Evolutionary conservation across 1,140 invertebrate genomes (phyloP).

Genomic region (Zaprionus africanus): DNA sequence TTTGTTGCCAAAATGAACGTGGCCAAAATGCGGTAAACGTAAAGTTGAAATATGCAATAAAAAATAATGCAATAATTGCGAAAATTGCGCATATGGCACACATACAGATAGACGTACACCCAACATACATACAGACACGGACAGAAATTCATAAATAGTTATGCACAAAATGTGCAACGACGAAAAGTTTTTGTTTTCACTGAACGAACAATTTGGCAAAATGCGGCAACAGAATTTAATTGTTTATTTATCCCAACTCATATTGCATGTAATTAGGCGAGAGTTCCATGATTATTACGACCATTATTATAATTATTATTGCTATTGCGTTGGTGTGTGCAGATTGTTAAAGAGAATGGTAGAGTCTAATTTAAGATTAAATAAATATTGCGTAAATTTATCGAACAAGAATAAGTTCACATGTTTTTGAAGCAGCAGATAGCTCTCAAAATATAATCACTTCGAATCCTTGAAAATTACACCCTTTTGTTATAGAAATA

Average conservation of each 20-base stretch:
- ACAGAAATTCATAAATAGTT: constrained; percentile 2
- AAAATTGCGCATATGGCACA: constrained; percentile 59
- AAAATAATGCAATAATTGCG: constrained; percentile 73
- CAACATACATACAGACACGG: neutral
- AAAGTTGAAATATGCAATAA: constrained; percentile 77
- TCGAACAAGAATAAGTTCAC: neutral
- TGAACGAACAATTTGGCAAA: constrained; percentile 12
- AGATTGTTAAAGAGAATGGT: neutral
- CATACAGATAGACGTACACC: constrained; percentile 15
- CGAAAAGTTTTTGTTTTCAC: constrained; percentile 28
- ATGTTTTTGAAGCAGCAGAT: neutral
- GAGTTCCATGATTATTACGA: constrained; percentile 14
- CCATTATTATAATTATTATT: constrained; percentile 11
- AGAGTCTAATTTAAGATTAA: neutral
- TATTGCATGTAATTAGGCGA: constrained; percentile 10
- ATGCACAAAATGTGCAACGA: neutral
- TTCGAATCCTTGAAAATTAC: neutral
- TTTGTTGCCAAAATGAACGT: constrained; percentile 73
- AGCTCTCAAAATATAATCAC: neutral
- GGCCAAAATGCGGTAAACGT: constrained; percentile 77
- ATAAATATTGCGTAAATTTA: neutral
- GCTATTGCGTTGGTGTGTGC: neutral
- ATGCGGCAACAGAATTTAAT: constrained; percentile 19
- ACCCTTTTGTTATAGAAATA: neutral
- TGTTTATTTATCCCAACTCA: constrained; percentile 24